Evolutionary conservation across 2,888 invertebrate species (phyloP).

Genomic region (Hydrotaea diabolus): DNA sequence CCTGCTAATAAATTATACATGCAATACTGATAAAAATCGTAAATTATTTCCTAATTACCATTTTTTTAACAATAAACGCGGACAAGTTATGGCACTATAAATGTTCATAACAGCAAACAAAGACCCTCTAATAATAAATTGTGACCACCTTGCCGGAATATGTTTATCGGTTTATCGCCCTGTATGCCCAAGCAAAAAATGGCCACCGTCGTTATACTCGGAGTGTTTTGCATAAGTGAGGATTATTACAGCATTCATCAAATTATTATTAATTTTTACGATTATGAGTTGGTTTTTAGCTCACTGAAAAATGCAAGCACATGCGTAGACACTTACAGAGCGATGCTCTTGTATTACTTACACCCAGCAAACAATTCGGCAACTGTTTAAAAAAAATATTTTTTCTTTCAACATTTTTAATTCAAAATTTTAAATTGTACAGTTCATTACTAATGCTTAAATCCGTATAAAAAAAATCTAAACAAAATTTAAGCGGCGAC

Average conservation of each 20-base stretch:
- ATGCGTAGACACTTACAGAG: too few species aligned
- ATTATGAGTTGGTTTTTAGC: neutral
- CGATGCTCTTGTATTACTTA: too few species aligned
- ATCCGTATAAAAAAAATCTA: too few species aligned
- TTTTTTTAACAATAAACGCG: slow-evolving; percentile 34
- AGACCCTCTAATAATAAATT: neutral
- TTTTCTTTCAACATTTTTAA: too few species aligned
- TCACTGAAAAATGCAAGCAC: neutral
- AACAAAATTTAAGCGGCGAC: too few species aligned
- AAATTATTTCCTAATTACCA: slow-evolving; percentile 50
- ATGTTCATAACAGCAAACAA: neutral
- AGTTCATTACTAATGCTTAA: too few species aligned
- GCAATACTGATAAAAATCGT: slow-evolving; percentile 10
- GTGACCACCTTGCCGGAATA: neutral
- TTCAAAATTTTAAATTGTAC: too few species aligned
- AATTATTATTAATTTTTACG: slow-evolving; percentile 11
- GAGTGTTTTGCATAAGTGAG: neutral
- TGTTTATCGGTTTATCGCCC: too few species aligned
- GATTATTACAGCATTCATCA: neutral
- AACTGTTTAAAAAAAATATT: too few species aligned
- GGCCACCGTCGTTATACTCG: too few species aligned
- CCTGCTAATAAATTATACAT: slow-evolving; percentile 42
- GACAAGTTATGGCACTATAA: slow-evolving; percentile 40
- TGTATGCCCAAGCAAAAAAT: too few species aligned
- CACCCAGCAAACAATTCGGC: too few species aligned